Evolutionary conservation across 2,113 vertebrate genomes (phyloP).

Genomic region (Craseonycteris thonglongyai): DNA sequence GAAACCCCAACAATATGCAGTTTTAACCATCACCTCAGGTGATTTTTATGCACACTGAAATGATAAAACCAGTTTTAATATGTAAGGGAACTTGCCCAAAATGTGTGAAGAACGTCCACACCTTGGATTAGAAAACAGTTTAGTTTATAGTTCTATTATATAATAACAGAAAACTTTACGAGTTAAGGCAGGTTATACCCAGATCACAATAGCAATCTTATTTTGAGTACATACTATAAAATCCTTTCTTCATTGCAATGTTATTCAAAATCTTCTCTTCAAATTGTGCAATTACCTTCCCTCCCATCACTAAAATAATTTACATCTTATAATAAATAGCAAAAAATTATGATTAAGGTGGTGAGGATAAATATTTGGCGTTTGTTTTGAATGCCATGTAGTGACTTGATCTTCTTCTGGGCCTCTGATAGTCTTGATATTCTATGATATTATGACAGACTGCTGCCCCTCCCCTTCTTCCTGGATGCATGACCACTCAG

Average conservation of each 20-base stretch:
- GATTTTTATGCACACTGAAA: not conserved
- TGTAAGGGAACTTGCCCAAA: not conserved
- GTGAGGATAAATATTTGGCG: not conserved
- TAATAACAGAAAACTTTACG: not conserved
- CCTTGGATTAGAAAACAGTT: not conserved
- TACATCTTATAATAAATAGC: not conserved
- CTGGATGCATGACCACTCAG: not conserved
- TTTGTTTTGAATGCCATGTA: not conserved
- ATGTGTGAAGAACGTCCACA: not conserved
- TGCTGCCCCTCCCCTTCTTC: not conserved
- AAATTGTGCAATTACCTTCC: not conserved
- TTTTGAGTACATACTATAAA: not conserved
- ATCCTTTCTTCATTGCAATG: not conserved
- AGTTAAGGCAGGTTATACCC: not conserved
- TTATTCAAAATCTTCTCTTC: not conserved
- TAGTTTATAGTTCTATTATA: not conserved
- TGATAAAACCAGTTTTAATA: not conserved
- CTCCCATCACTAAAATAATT: not conserved
- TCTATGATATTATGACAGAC: not conserved
- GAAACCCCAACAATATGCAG: too few species aligned
- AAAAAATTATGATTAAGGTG: not conserved
- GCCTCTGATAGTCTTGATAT: not conserved
- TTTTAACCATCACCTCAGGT: not conserved
- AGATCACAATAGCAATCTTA: not conserved
- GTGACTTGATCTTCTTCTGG: not conserved